phyloP scores from a whole-genome alignment of 2,797 vertebrate species.

The Aotus griseimembra region DNA sequence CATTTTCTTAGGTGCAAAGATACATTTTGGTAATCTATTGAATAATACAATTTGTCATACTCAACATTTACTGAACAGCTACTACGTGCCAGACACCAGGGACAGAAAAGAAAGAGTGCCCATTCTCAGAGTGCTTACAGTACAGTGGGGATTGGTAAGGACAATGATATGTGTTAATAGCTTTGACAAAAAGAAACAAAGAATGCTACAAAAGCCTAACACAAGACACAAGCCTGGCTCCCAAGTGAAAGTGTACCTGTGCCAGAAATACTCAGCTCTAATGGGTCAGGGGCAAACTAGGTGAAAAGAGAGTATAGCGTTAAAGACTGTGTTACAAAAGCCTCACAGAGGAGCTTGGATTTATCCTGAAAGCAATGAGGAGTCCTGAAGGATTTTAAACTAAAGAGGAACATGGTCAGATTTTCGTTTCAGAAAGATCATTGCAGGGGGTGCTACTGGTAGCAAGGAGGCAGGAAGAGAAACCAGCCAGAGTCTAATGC shows the following conservation, averaged over 20 bases:
- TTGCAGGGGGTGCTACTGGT: neutral
- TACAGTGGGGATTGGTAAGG: neutral
- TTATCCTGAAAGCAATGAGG: neutral
- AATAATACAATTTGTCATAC: constrained; percentile 36
- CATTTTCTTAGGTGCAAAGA: neutral
- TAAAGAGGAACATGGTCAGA: neutral
- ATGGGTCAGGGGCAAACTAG: neutral
- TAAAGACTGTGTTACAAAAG: neutral
- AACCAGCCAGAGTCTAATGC: neutral
- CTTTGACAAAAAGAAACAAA: neutral
- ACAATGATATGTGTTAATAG: neutral
- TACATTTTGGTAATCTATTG: neutral
- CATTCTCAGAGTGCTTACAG: neutral
- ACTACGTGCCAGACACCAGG: neutral
- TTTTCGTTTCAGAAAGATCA: neutral
- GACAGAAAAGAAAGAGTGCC: neutral
- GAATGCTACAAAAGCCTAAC: neutral
- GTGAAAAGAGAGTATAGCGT: neutral
- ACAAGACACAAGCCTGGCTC: neutral
- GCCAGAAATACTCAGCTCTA: neutral
- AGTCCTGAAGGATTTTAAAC: neutral
- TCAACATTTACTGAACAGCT: neutral
- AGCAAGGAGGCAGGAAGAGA: neutral
- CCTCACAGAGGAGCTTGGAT: neutral
- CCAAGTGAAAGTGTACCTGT: neutral